A percentile compares a stretch with the other conserved stretches of the same genome.
Evolutionary conservation across 2,113 vertebrate genomes (phyloP).

Genomic region (Neodontobutis hainanensis): DNA sequence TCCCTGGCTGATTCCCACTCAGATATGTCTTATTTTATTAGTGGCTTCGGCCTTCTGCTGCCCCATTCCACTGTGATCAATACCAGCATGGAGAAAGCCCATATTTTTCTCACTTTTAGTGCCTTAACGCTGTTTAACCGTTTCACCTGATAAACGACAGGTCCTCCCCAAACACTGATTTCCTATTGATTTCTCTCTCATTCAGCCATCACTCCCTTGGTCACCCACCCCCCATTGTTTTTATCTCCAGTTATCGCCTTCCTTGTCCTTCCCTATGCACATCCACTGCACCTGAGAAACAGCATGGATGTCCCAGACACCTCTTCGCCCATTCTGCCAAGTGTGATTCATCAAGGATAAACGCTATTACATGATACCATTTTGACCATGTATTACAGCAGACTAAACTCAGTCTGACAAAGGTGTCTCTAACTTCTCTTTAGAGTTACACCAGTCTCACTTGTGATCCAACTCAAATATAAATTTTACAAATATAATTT

Average conservation of each 20-base stretch:
- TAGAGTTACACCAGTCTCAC: too few species aligned
- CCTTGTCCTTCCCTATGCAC: slow-evolving; percentile 34
- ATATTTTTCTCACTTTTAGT: slow-evolving; percentile 97
- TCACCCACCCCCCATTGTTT: slow-evolving; percentile 84
- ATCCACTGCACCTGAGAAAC: slow-evolving; percentile 37
- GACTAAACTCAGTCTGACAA: too few species aligned
- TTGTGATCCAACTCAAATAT: too few species aligned
- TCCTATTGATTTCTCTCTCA: slow-evolving; percentile 94
- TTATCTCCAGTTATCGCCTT: slow-evolving; percentile 87
- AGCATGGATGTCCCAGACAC: slow-evolving; percentile 23
- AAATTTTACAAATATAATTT: too few species aligned
- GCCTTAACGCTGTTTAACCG: slow-evolving; percentile 87
- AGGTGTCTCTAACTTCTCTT: too few species aligned
- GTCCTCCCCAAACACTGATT: slow-evolving; percentile 95
- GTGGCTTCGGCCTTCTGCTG: slow-evolving; percentile 97
- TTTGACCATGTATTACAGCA: too few species aligned
- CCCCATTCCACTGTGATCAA: slow-evolving; percentile 95
- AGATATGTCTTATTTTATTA: slow-evolving; percentile 99
- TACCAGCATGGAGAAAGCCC: slow-evolving; percentile 85
- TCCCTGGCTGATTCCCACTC: slow-evolving; percentile 82
- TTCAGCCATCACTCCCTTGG: slow-evolving; percentile 85
- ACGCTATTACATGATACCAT: too few species aligned
- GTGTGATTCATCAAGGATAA: slow-evolving; percentile 2
- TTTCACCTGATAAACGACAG: slow-evolving; percentile 97
- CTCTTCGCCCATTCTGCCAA: slow-evolving; percentile 29